These are phyloP conservation scores for Epizoanthus scotinus DNA, from an alignment of 92 coral and sea anemone species.

Conservation along the genomic window DNA sequence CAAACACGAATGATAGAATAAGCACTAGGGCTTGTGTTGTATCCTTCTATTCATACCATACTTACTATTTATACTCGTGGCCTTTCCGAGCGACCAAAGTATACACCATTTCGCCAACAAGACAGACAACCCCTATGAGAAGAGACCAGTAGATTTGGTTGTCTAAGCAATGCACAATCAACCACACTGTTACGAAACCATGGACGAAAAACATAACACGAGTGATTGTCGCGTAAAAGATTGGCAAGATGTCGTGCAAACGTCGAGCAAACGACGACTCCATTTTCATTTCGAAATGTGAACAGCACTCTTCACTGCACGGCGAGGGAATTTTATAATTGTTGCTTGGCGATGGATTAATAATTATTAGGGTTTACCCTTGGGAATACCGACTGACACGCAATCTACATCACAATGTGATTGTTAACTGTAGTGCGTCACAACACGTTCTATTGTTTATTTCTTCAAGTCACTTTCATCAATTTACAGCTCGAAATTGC, in stretches of 20 bases:
- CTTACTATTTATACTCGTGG: constrained; percentile 96
- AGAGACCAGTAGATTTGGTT: constrained; percentile 70
- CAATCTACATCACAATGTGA: too few species aligned
- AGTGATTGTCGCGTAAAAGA: constrained; percentile 84
- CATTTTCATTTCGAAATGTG: not conserved
- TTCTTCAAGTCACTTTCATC: too few species aligned
- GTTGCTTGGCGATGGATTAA: constrained; percentile 33
- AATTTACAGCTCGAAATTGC: too few species aligned
- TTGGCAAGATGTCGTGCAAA: constrained; percentile 71
- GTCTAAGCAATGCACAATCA: constrained; percentile 74
- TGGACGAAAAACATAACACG: constrained; percentile 89
- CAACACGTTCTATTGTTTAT: too few species aligned
- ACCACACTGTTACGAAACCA: constrained; percentile 85
- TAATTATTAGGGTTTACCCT: not conserved
- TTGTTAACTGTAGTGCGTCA: too few species aligned
- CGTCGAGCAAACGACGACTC: constrained; percentile 30
- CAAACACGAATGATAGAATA: not conserved
- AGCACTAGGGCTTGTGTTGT: not conserved
- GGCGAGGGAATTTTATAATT: constrained; percentile 11
- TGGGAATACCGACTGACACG: too few species aligned
- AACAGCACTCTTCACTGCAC: not conserved
- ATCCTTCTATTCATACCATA: not conserved
- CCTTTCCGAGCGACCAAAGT: constrained; percentile 91
- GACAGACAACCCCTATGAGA: constrained; percentile 66
- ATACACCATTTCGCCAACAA: constrained; percentile 85